These are phyloP conservation scores for Chondrilla cf. caribensis DNA, from an alignment of 37 sponge, comb jelly and placozoan species.

Conservation along the genomic window DNA sequence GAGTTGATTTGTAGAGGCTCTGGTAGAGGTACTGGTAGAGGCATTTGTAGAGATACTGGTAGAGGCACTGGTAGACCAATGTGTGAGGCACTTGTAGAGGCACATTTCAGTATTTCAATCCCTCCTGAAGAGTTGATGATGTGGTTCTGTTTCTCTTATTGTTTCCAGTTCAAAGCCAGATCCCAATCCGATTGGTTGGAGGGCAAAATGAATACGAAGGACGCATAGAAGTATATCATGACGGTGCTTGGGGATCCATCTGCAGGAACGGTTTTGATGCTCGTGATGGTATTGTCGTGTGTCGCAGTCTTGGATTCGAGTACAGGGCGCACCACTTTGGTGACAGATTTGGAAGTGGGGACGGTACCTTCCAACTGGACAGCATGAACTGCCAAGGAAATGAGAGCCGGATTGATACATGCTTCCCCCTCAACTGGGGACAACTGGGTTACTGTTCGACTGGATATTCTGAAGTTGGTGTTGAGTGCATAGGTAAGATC, in stretches of 20 bases:
- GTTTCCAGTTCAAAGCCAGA: not conserved
- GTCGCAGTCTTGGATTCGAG: not conserved
- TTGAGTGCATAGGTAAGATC: no score
- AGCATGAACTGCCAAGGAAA: slow-evolving; percentile 47
- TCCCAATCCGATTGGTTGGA: not conserved
- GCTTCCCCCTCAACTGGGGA: slow-evolving; percentile 13
- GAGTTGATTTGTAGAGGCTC: not conserved
- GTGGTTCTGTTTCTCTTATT: no score
- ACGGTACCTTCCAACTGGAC: slow-evolving; percentile 39
- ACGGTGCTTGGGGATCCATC: slow-evolving; percentile 2
- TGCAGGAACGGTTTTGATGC: not conserved
- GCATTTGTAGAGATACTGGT: not conserved
- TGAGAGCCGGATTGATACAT: slow-evolving; percentile 38
- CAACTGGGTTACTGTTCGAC: slow-evolving; percentile 31
- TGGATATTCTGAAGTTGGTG: slow-evolving; percentile 32
- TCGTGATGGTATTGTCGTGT: not conserved
- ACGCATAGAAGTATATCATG: not conserved
- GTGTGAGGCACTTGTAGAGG: not conserved
- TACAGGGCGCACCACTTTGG: not conserved
- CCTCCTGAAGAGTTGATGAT: no score
- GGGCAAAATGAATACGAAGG: not conserved
- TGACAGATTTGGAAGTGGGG: slow-evolving; percentile 29
- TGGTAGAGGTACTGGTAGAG: not conserved
- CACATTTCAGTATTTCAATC: no score
- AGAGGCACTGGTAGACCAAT: not conserved